phyloP scores from a whole-genome alignment of 2,888 invertebrate genomes.

The Drosophila longiperda region DNA sequence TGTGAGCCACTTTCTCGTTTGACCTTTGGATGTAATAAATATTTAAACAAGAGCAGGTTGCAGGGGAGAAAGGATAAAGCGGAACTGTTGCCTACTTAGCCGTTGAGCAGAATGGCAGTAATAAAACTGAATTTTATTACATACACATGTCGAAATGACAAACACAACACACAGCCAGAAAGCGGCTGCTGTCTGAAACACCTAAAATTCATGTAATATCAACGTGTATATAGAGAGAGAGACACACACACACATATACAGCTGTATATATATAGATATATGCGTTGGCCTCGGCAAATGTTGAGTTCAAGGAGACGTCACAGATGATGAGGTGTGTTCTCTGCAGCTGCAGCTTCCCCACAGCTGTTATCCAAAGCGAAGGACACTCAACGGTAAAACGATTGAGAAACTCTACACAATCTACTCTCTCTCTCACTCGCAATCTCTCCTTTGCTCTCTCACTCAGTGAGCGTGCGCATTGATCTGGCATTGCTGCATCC shows the following conservation, averaged over 20 bases:
- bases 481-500: conserved; percentile 49
- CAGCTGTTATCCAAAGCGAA: conserved; percentile 66
- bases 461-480: conserved; percentile 46
- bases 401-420: conserved; percentile 32
- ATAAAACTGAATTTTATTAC: conserved; percentile 52
- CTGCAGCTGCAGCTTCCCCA: conserved; percentile 57
- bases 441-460: not conserved
- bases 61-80: not conserved
- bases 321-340: conserved; percentile 43
- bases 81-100: conserved; percentile 59
- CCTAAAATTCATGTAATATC: conserved; percentile 31
- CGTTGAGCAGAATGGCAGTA: conserved; percentile 3
- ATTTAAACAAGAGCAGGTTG: conserved; percentile 26
- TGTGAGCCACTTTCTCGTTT: conserved; percentile 29
- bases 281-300: conserved; percentile 72
- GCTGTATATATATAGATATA: not conserved
- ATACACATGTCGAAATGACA: conserved; percentile 34
- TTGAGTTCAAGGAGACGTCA: conserved; percentile 81
- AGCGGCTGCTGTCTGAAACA: conserved; percentile 47
- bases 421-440: conserved; percentile 1
- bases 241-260: not conserved
- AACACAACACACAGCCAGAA: conserved; percentile 39
- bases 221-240: conserved; percentile 9
- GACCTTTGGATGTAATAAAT: conserved; percentile 53
- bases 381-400: conserved; percentile 49